Percentiles rank a stretch among this genome's conserved stretches.
These are phyloP conservation scores for Pristionchus maxplancki DNA, from an alignment of 2,888 invertebrate species.

Conservation along the genomic window DNA sequence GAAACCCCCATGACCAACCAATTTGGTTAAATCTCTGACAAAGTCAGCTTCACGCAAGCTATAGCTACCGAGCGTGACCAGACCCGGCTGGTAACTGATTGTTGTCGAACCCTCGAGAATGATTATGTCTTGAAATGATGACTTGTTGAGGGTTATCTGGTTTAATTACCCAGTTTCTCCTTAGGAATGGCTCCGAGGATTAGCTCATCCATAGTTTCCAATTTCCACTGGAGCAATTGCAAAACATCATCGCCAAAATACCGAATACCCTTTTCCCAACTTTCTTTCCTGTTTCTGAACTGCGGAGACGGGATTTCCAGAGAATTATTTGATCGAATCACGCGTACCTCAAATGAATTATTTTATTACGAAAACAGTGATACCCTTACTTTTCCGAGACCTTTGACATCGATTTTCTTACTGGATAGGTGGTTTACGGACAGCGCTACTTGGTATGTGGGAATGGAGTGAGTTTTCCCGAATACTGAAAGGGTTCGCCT, in stretches of 20 bases:
- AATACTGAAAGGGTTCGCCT: background rate
- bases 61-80: background rate
- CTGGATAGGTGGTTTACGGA: background rate
- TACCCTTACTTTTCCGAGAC: background rate
- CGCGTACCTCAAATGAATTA: no score
- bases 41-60: background rate
- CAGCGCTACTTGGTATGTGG: background rate
- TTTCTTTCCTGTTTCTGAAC: no score
- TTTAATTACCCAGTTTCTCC: background rate
- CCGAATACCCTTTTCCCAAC: no score
- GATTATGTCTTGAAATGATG: background rate
- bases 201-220: no score
- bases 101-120: background rate
- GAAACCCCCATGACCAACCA: background rate
- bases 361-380: no score
- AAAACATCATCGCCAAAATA: no score
- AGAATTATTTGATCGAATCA: no score
- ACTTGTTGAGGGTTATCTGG: no score
- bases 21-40: background rate
- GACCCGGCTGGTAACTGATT: background rate
- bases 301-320: no score
- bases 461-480: background rate
- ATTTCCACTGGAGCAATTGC: no score
- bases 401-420: background rate
- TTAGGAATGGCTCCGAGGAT: background rate